Conservation (phyloP, 2,797 vertebrate species). For the Phalloptychus januarius region DNA sequence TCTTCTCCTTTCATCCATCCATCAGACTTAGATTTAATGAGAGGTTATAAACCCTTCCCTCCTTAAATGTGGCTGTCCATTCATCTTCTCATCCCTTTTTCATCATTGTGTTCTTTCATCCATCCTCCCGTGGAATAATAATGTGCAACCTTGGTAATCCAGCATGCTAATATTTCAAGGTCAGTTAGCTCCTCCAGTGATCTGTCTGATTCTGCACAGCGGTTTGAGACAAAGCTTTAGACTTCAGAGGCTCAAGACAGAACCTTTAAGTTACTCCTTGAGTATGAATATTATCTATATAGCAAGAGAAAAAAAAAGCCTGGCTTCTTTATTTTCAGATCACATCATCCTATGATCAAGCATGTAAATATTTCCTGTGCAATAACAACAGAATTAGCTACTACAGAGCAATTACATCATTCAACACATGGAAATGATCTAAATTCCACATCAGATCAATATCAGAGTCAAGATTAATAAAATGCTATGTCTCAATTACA, state of each 20-base stretch:
- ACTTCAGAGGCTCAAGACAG: constrained; percentile 1
- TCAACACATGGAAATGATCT: not conserved
- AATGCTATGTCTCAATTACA: not conserved
- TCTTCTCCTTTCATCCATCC: constrained; percentile 65
- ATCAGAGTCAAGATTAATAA: not conserved
- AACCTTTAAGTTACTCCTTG: not conserved
- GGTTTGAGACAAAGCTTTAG: constrained; percentile 31
- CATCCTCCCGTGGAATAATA: constrained; percentile 61
- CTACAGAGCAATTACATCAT: constrained; percentile 8
- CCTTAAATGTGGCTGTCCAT: constrained; percentile 51
- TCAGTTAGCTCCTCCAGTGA: constrained; percentile 37
- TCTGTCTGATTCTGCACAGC: constrained; percentile 23
- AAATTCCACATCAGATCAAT: not conserved
- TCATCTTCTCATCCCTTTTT: constrained; percentile 69
- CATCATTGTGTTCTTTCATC: constrained; percentile 64
- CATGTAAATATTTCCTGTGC: not conserved
- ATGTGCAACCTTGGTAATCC: constrained; percentile 59
- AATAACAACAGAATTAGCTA: constrained; percentile 1
- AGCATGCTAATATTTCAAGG: constrained; percentile 66
- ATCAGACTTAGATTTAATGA: constrained; percentile 68
- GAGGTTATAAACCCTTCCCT: constrained; percentile 63
- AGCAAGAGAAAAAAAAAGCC: constrained; percentile 21
- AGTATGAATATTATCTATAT: not conserved
- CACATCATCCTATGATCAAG: not conserved
- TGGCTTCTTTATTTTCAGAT: not conserved